Conservation (phyloP, 92 coral and sea anemone genomes). For the Phenganax subtilis region DNA sequence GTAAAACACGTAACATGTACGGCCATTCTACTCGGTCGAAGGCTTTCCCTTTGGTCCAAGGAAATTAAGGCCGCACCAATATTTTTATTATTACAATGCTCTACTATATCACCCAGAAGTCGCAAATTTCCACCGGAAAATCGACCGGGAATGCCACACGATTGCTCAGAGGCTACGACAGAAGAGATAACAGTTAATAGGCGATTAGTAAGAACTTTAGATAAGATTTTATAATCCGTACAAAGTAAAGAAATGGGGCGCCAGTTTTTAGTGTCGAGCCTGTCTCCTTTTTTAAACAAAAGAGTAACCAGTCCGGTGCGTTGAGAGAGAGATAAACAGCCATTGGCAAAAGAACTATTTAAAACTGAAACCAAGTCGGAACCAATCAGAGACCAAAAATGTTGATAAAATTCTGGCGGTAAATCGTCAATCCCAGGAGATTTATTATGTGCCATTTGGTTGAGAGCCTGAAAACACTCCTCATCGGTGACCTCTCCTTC, state of each 20-base stretch:
- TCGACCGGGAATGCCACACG: slow-evolving; percentile 5
- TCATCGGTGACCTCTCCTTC: not conserved
- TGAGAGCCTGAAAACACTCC: not conserved
- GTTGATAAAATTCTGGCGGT: not conserved
- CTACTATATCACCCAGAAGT: slow-evolving; percentile 6
- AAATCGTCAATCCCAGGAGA: slow-evolving; percentile 42
- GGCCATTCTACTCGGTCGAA: slow-evolving; percentile 5
- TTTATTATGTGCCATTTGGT: not conserved
- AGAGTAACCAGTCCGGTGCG: not conserved
- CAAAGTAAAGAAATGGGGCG: slow-evolving; percentile 11
- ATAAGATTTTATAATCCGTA: slow-evolving; percentile 28
- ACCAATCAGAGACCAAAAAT: slow-evolving; percentile 14
- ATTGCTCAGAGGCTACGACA: slow-evolving; percentile 16
- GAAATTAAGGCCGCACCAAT: not conserved
- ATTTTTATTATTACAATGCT: not conserved
- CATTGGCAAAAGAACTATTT: not conserved
- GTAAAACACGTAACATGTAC: not conserved
- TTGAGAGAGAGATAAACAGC: not conserved
- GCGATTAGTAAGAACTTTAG: slow-evolving; percentile 28
- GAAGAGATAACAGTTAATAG: not conserved
- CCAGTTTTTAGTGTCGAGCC: not conserved
- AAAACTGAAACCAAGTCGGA: not conserved
- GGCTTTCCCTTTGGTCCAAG: slow-evolving; percentile 26
- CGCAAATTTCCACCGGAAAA: slow-evolving; percentile 24
- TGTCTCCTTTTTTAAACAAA: slow-evolving; percentile 32